phyloP scores from a whole-genome alignment of 2,888 invertebrate genomes.

The Pyrochroa serraticornis region DNA sequence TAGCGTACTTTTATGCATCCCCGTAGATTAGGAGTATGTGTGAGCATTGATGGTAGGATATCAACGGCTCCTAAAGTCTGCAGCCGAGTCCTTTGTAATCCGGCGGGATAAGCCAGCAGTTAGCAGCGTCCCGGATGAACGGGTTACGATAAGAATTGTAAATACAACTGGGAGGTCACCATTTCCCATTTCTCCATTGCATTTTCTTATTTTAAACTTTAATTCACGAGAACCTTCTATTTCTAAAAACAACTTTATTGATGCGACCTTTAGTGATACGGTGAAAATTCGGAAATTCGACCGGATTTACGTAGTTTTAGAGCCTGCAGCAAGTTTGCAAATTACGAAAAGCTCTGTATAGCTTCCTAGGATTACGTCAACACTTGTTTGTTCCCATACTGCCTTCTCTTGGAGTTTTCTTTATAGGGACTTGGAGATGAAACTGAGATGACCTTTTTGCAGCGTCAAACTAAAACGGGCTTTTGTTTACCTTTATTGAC shows the following conservation, averaged over 20 bases:
- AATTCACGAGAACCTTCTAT: not conserved
- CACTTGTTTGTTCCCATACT: slow-evolving; percentile 2
- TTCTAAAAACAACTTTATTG: not conserved
- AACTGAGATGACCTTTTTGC: too few species aligned
- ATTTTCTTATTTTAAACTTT: slow-evolving; percentile 3
- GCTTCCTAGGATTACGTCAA: slow-evolving; percentile 4
- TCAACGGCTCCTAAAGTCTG: slow-evolving; percentile 11
- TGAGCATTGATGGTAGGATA: slow-evolving; percentile 13
- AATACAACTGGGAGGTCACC: slow-evolving; percentile 10
- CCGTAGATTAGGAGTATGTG: slow-evolving; percentile 13
- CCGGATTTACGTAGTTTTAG: not conserved
- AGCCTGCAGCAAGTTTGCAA: not conserved
- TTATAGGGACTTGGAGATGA: too few species aligned
- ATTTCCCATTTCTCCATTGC: not conserved
- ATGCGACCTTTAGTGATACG: not conserved
- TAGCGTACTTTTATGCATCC: not conserved
- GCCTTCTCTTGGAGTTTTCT: too few species aligned
- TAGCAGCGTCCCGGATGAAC: slow-evolving; percentile 25
- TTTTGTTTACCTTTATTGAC: slow-evolving; percentile 16
- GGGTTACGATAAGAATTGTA: slow-evolving; percentile 29
- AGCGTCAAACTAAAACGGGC: not conserved
- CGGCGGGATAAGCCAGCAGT: slow-evolving; percentile 28
- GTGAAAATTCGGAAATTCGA: not conserved
- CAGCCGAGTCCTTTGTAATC: slow-evolving; percentile 26
- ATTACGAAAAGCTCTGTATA: not conserved